These are phyloP conservation scores for Cryptus armator DNA, from an alignment of 2,888 invertebrate species.

Conservation along the genomic window DNA sequence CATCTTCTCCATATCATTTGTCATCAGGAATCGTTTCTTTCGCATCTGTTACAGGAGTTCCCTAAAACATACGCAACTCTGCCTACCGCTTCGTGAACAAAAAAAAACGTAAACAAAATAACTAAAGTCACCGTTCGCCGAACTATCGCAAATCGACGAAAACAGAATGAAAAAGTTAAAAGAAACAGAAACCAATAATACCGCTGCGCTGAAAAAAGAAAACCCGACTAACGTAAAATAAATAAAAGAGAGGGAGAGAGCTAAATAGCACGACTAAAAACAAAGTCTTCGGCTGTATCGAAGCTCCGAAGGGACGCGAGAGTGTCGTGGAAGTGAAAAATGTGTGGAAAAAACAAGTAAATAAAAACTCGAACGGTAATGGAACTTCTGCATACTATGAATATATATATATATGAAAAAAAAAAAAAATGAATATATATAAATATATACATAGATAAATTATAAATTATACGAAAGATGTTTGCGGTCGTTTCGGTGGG, in stretches of 20 bases:
- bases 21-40: constrained; percentile 71
- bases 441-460: constrained; percentile 62
- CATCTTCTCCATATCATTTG: constrained; percentile 52
- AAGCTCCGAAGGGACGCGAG: constrained; percentile 39
- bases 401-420: constrained; percentile 39
- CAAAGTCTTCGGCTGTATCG: constrained; percentile 27
- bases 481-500: constrained; percentile 50
- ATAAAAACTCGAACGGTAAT: constrained; percentile 32
- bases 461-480: constrained; percentile 65
- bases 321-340: constrained; percentile 48
- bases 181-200: constrained; percentile 31
- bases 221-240: constrained; percentile 36
- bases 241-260: constrained; percentile 6
- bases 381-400: constrained; percentile 53
- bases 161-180: constrained; percentile 67
- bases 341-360: constrained; percentile 8
- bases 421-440: constrained; percentile 49
- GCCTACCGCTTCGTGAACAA: constrained; percentile 74
- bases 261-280: constrained; percentile 27
- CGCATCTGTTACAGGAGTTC: constrained; percentile 82
- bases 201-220: constrained; percentile 35
- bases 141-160: constrained; percentile 76
- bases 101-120: constrained; percentile 69
- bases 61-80: constrained; percentile 79
- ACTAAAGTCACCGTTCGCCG: constrained; percentile 78